Evolutionary conservation across 1,140 invertebrate genomes (phyloP), one percentile per base, ranked within the genome.

Genomic region (Ephestia elutella): DNA sequence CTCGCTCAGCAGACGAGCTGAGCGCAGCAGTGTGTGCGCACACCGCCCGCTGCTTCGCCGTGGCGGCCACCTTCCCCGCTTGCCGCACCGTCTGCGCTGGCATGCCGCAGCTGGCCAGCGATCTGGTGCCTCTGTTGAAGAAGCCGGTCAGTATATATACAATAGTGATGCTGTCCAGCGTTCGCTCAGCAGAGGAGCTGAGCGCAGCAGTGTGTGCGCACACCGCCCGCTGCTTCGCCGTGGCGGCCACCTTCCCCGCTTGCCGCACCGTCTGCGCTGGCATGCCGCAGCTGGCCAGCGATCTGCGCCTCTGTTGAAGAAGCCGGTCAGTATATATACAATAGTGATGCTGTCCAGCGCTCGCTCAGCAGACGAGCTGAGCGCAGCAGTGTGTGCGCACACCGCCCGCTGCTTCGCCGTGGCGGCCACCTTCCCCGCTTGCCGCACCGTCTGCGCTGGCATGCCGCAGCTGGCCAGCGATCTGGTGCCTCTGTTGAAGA

Each of bases 1-100:
- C 95, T 20, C 94, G 94, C 13, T 95, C 94, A 80, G 89, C 92
- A 0, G 91, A 90, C 44, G 97, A 98, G 65, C 89, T 97, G 60
- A 92, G 95, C 50, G 97, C 98, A 18, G 93, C 97, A 91, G 98
- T 99, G 67, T 99, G 98, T 79, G 93, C 92, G 25, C 94, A 99
- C 84, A 94, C 98, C 57, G 95, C 96, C 0, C 92, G 92, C 56
- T 99, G 97, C 86, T 99, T 98, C 78, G 93, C 95, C 11, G 97
- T 99, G 5, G 96, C 98, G 5, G 97, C 97, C n/a, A 92, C 94
- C 66, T 99, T 99, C 90, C 92, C 95, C 66, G 93, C 92, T 35
- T 99, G 98, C 84, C 91, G 97, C 65, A 94, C 95, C 72, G 94
- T 94, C 71, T 94, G 97, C 62, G 94, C 98, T 7, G 94, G 96